Evolutionary conservation across 2,113 vertebrate genomes (phyloP).

Genomic region (Cariama cristata): DNA sequence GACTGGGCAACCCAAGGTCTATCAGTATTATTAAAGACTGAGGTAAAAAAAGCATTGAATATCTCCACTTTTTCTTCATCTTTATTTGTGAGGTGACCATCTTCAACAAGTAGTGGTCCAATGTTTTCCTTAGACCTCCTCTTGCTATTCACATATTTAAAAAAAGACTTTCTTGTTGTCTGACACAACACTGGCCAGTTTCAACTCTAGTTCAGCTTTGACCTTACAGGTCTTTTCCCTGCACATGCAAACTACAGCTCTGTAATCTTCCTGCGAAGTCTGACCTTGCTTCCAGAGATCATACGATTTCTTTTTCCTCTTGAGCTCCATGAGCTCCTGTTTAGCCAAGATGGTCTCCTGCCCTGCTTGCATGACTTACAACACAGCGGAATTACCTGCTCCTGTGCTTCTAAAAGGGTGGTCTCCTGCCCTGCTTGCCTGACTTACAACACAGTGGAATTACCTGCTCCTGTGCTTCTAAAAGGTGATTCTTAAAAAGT

Average conservation of each 20-base stretch:
- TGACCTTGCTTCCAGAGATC: not conserved
- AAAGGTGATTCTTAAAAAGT: not conserved
- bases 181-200: not conserved
- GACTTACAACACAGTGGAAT: not conserved
- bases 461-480: not conserved
- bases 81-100: not conserved
- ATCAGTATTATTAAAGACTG: not conserved
- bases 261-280: not conserved
- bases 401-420: not conserved
- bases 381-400: not conserved
- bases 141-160: not conserved
- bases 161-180: not conserved
- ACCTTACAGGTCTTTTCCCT: not conserved
- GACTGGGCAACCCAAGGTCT: not conserved
- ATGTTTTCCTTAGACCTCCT: not conserved
- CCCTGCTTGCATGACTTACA: not conserved
- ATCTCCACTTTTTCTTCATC: not conserved
- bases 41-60: not conserved
- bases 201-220: not conserved
- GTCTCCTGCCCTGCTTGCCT: not conserved
- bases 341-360: not conserved
- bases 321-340: not conserved
- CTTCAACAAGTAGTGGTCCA: not conserved
- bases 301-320: not conserved
- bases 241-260: not conserved